These are phyloP conservation scores for Pagetopsis macropterus DNA, from an alignment of 2,797 vertebrate genomes.

Conservation along the genomic window DNA sequence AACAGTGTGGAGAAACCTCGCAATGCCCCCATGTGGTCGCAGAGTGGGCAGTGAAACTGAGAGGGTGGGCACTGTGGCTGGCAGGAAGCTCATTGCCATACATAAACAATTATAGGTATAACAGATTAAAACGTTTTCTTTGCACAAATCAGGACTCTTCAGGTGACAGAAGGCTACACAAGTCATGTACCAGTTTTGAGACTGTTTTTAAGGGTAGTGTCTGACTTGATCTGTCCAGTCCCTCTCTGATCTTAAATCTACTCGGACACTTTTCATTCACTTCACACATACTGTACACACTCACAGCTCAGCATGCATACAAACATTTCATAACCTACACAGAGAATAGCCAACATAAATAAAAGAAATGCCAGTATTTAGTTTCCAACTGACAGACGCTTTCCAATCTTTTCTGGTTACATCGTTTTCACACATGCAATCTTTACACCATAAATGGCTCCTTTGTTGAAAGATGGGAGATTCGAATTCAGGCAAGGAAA, in stretches of 20 bases:
- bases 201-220: slow-evolving; percentile 56
- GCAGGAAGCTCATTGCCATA: slow-evolving; percentile 82
- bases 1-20: slow-evolving; percentile 63
- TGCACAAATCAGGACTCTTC: slow-evolving; percentile 65
- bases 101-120: slow-evolving; percentile 63
- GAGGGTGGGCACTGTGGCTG: slow-evolving; percentile 79
- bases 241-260: slow-evolving; percentile 49
- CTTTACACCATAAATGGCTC: slow-evolving; percentile 22
- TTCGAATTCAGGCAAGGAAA: slow-evolving; percentile 24
- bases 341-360: slow-evolving; percentile 48
- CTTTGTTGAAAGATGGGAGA: slow-evolving; percentile 8
- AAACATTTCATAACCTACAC: slow-evolving; percentile 39
- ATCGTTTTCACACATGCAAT: slow-evolving; percentile 3
- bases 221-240: slow-evolving; percentile 58
- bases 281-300: slow-evolving; percentile 49
- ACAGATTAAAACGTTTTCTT: slow-evolving; percentile 73
- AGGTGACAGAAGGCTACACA: slow-evolving; percentile 65
- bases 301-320: slow-evolving; percentile 63
- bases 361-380: slow-evolving; percentile 7
- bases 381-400: slow-evolving; percentile 6
- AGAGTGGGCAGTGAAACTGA: slow-evolving; percentile 77
- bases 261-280: slow-evolving; percentile 36
- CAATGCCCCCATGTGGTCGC: slow-evolving; percentile 70
- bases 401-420: slow-evolving; percentile 10
- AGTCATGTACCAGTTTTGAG: slow-evolving; percentile 56